phyloP scores from a whole-genome alignment of 2,888 invertebrate genomes.

The Punctoribates punctum region DNA sequence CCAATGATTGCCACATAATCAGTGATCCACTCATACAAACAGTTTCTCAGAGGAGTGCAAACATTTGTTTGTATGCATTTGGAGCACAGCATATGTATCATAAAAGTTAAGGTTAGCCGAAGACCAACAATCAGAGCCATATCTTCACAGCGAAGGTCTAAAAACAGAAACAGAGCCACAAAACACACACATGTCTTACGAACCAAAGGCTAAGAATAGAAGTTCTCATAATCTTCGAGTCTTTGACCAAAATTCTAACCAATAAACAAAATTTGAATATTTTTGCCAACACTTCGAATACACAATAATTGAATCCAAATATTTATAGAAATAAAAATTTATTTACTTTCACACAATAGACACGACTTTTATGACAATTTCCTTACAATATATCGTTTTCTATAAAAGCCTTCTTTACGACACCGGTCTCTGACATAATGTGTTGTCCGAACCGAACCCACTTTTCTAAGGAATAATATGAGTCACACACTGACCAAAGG shows the following conservation, averaged over 20 bases:
- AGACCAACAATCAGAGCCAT: slow-evolving; percentile 6
- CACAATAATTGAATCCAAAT: background rate
- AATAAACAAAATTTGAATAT: slow-evolving; percentile 10
- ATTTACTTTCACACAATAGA: background rate
- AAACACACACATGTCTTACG: slow-evolving; percentile 10
- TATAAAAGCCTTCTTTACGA: too few relatives aligned
- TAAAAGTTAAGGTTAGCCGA: slow-evolving; percentile 10
- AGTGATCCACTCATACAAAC: background rate
- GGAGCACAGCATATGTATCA: background rate
- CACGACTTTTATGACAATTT: background rate
- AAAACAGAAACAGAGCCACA: slow-evolving; percentile 9
- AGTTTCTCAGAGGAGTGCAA: background rate
- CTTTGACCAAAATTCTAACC: background rate
- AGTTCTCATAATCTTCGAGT: background rate
- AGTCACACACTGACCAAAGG: too few relatives aligned
- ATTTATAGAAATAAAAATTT: background rate
- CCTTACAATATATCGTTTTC: too few relatives aligned
- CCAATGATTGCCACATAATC: slow-evolving; percentile 6
- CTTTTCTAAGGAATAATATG: too few relatives aligned
- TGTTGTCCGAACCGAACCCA: too few relatives aligned
- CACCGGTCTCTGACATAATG: too few relatives aligned
- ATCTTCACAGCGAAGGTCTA: background rate
- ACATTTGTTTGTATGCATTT: slow-evolving; percentile 13
- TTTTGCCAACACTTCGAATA: background rate
- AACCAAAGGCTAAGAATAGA: slow-evolving; percentile 8